phyloP scores from a whole-genome alignment of 2,888 invertebrate genomes.

The Lucinisca nassula region DNA sequence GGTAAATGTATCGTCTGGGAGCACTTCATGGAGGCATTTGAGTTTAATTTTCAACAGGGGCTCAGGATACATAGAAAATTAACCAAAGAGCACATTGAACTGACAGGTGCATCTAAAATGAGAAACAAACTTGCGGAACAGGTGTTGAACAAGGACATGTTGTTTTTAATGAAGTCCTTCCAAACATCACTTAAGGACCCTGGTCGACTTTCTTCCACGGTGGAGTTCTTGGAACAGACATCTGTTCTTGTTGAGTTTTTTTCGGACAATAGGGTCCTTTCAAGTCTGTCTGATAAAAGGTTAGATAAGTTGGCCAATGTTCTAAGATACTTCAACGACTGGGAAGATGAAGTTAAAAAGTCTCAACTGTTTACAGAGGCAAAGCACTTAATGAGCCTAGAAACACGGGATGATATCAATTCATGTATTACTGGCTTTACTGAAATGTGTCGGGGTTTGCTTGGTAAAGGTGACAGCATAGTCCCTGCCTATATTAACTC shows the following conservation, averaged over 20 bases:
- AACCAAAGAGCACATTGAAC: constrained; percentile 45
- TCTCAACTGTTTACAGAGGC: neutral
- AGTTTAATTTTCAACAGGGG: neutral
- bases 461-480: neutral
- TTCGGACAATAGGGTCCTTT: neutral
- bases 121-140: constrained; percentile 42
- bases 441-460: neutral
- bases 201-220: neutral
- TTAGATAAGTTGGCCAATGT: neutral
- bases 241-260: neutral
- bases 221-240: neutral
- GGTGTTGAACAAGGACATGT: constrained; percentile 53
- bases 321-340: neutral
- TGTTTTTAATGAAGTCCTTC: constrained; percentile 38
- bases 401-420: neutral
- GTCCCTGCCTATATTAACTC: neutral
- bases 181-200: constrained; percentile 17
- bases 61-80: constrained; percentile 30
- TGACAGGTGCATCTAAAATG: constrained; percentile 50
- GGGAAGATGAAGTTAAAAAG: neutral
- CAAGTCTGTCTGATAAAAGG: neutral
- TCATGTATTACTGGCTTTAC: neutral
- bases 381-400: neutral
- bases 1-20: constrained; percentile 35
- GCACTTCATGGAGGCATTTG: constrained; percentile 31